Percentiles rank a stretch among this genome's conserved stretches.
These are phyloP conservation scores for Stegana nigrithorax DNA, from an alignment of 2,888 invertebrate species.

Conservation along the genomic window DNA sequence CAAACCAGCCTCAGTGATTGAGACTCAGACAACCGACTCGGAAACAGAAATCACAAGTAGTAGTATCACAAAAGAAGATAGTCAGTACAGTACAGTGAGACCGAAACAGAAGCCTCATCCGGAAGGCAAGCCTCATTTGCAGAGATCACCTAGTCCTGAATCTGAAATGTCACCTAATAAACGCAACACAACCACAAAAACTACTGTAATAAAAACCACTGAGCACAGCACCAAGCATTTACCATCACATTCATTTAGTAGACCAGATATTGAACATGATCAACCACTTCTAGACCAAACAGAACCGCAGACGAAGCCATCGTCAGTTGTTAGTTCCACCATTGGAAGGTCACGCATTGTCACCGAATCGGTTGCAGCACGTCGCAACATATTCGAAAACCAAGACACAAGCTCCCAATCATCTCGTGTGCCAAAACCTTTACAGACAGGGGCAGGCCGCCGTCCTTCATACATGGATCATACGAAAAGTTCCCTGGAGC, in stretches of 20 bases:
- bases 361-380: slow-evolving; percentile 60
- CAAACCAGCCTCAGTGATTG: slow-evolving; percentile 19
- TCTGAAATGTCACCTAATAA: slow-evolving; percentile 28
- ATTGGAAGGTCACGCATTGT: slow-evolving; percentile 33
- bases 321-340: slow-evolving; percentile 8
- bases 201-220: slow-evolving; percentile 45
- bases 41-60: slow-evolving; percentile 27
- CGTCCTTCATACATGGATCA: slow-evolving; percentile 69
- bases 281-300: slow-evolving; percentile 55
- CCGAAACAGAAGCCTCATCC: slow-evolving; percentile 12
- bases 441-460: slow-evolving; percentile 33
- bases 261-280: slow-evolving; percentile 48
- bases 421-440: not conserved
- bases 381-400: slow-evolving; percentile 64
- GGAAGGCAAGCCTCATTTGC: not conserved
- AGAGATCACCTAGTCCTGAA: not conserved
- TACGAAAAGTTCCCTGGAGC: slow-evolving; percentile 67
- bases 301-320: slow-evolving; percentile 25
- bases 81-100: not conserved
- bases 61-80: slow-evolving; percentile 5
- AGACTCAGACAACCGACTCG: slow-evolving; percentile 18
- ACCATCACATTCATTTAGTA: slow-evolving; percentile 44
- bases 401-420: slow-evolving; percentile 32
- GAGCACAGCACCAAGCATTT: slow-evolving; percentile 53
- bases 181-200: slow-evolving; percentile 35